A percentile compares a stretch with the other conserved stretches of the same genome.
Conservation (phyloP, 2,797 vertebrate genomes). For the Crocidura indochinensis region DNA sequence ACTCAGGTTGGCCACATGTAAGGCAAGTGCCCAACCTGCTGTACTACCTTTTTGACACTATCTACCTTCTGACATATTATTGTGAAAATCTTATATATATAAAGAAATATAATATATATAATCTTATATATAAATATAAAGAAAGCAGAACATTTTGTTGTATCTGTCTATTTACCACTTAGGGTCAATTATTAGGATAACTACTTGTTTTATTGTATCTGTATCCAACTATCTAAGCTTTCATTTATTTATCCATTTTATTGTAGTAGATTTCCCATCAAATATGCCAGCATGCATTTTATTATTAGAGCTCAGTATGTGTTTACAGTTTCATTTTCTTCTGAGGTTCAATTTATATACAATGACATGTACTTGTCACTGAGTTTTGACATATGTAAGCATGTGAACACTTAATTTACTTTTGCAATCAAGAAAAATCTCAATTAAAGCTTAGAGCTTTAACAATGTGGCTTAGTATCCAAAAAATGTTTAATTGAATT, state of each 20-base stretch:
- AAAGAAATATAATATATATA: no score
- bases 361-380: not conserved
- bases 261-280: not conserved
- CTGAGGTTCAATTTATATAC: slow-evolving; percentile 11
- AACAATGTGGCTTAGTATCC: not conserved
- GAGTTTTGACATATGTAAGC: slow-evolving; percentile 48
- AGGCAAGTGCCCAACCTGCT: no score
- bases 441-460: not conserved
- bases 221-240: not conserved
- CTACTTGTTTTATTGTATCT: not conserved
- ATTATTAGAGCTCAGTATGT: slow-evolving; percentile 9
- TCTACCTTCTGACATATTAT: slow-evolving; percentile 1
- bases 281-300: not conserved
- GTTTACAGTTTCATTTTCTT: slow-evolving; percentile 53
- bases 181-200: not conserved
- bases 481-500: not conserved
- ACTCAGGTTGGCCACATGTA: no score
- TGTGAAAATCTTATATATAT: slow-evolving; percentile 41
- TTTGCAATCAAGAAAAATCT: slow-evolving; percentile 42
- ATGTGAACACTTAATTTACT: not conserved
- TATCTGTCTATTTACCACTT: not conserved
- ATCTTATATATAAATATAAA: no score
- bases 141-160: not conserved
- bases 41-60: no score
- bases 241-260: not conserved